Conservation (phyloP, 1,140 invertebrate species). For the Onthophagus taurus region DNA sequence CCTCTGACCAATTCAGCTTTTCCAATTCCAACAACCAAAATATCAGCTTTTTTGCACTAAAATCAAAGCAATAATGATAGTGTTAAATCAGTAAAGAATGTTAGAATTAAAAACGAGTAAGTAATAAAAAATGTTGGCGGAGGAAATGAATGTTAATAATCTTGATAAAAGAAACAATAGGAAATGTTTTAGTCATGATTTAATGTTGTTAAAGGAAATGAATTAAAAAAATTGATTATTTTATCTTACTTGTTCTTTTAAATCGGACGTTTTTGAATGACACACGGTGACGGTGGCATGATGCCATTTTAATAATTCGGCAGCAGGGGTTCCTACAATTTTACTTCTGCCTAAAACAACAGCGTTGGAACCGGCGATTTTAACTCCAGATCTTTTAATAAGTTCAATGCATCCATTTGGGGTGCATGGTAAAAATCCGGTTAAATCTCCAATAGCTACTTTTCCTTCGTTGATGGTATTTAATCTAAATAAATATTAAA, state of each 20-base stretch:
- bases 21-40: conserved; percentile 93
- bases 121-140: too few relatives aligned
- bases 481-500: conserved; percentile 45
- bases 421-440: conserved; percentile 86
- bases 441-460: conserved; percentile 71
- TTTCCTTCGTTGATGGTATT: conserved; percentile 89
- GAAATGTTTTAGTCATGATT: background rate
- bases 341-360: conserved; percentile 95
- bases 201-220: background rate
- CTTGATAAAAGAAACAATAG: background rate
- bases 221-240: conserved; percentile 11
- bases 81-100: background rate
- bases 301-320: conserved; percentile 92
- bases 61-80: conserved; percentile 13
- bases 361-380: conserved; percentile 74
- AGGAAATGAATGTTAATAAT: background rate
- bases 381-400: conserved; percentile 71
- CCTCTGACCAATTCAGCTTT: conserved; percentile 85
- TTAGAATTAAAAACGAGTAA: background rate
- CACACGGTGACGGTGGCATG: conserved; percentile 95
- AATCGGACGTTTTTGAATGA: conserved; percentile 86
- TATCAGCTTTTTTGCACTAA: conserved; percentile 67
- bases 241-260: conserved; percentile 61
- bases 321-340: conserved; percentile 92
- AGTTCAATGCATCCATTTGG: conserved; percentile 88